A percentile compares a stretch with the other conserved stretches of the same genome.
Conservation (phyloP, 2,888 invertebrate species). For the Hypolimnas misippus region DNA sequence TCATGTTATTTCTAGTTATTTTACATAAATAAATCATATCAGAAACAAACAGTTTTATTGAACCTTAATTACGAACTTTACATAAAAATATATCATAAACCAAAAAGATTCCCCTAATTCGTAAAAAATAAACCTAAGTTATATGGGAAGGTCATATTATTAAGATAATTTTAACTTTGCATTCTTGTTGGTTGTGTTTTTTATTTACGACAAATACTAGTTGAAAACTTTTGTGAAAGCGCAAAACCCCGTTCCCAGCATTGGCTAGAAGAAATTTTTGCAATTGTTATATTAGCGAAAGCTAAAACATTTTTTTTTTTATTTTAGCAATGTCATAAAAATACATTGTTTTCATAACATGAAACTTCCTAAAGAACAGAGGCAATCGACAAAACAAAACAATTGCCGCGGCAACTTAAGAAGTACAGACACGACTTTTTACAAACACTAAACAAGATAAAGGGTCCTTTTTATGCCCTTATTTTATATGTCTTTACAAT, state of each 20-base stretch:
- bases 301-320: slow-evolving; percentile 25
- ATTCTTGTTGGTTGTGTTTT: not conserved
- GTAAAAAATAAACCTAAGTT: too few species aligned
- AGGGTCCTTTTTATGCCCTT: slow-evolving; percentile 38
- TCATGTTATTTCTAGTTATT: not conserved
- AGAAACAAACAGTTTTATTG: too few species aligned
- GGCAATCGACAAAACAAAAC: slow-evolving; percentile 33
- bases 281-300: slow-evolving; percentile 31
- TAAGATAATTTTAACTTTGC: too few species aligned
- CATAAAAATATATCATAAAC: too few species aligned
- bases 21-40: too few species aligned
- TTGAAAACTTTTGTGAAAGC: slow-evolving; percentile 21
- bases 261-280: slow-evolving; percentile 38
- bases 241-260: slow-evolving; percentile 33
- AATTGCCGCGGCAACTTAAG: slow-evolving; percentile 38
- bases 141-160: too few species aligned
- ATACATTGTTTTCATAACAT: slow-evolving; percentile 32
- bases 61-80: too few species aligned
- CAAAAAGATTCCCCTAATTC: too few species aligned
- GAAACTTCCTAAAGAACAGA: slow-evolving; percentile 34
- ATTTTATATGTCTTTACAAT: slow-evolving; percentile 37
- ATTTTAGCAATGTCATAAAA: slow-evolving; percentile 34
- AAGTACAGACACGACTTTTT: slow-evolving; percentile 24
- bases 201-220: not conserved
- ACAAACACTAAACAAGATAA: slow-evolving; percentile 35